Evolutionary conservation across 1,140 invertebrate species (phyloP).

Genomic region (Frieseomelitta varia): DNA sequence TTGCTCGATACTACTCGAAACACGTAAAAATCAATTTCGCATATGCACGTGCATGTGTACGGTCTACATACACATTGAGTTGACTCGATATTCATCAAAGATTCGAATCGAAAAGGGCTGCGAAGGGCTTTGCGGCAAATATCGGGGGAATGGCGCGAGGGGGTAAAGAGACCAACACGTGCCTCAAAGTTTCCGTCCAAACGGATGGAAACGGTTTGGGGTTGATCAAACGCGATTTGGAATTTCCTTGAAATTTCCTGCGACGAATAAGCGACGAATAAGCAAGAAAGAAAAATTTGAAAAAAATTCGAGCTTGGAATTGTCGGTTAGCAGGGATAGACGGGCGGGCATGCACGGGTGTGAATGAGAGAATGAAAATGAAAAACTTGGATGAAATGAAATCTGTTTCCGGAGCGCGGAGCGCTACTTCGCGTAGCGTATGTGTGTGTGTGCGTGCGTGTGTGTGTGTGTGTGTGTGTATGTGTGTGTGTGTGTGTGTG

Average conservation of each 20-base stretch:
- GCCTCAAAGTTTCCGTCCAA: not conserved
- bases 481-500: too few relatives aligned
- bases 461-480: too few relatives aligned
- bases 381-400: not conserved
- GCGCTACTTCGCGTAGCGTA: too few relatives aligned
- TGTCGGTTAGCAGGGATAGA: not conserved
- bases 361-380: not conserved
- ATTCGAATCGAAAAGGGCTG: not conserved
- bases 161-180: not conserved
- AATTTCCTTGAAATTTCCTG: not conserved
- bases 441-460: too few relatives aligned
- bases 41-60: too few relatives aligned
- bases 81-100: not conserved
- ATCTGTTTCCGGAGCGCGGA: not conserved
- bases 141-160: not conserved
- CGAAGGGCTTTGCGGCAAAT: not conserved
- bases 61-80: not conserved
- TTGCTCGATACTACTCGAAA: not conserved
- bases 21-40: not conserved
- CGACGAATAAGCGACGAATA: too few relatives aligned
- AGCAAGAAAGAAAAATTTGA: not conserved
- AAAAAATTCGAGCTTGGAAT: not conserved
- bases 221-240: not conserved
- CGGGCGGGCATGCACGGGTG: not conserved
- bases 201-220: not conserved